Evolutionary conservation across 2,888 invertebrate species (phyloP).

Genomic region (Lordiphosa fenestrarum): DNA sequence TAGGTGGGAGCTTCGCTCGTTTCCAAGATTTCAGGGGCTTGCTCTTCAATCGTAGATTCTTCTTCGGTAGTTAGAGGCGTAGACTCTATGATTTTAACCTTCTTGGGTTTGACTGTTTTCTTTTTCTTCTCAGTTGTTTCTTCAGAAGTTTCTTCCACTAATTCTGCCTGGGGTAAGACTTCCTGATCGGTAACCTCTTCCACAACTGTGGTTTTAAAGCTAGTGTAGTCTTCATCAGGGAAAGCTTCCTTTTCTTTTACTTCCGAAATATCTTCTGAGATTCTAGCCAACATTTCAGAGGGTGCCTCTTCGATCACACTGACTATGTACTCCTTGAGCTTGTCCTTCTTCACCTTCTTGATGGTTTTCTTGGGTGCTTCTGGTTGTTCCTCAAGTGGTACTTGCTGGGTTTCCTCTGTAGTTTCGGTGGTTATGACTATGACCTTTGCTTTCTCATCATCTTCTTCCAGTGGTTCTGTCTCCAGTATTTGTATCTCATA

Average conservation of each 20-base stretch:
- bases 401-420: slow-evolving; percentile 56
- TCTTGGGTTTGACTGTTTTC: slow-evolving; percentile 49
- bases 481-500: slow-evolving; percentile 81
- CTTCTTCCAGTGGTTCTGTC: slow-evolving; percentile 73
- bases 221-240: slow-evolving; percentile 34
- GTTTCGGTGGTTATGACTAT: slow-evolving; percentile 77
- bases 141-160: slow-evolving; percentile 2
- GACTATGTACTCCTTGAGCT: slow-evolving; percentile 73
- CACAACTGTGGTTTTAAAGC: slow-evolving; percentile 70
- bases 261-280: slow-evolving; percentile 41
- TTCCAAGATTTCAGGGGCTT: slow-evolving; percentile 72
- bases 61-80: slow-evolving; percentile 17
- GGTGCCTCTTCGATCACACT: slow-evolving; percentile 72
- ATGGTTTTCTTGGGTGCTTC: slow-evolving; percentile 62
- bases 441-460: slow-evolving; percentile 78
- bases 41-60: slow-evolving; percentile 67
- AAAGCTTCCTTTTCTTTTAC: slow-evolving; percentile 24
- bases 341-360: slow-evolving; percentile 67
- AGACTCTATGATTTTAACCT: slow-evolving; percentile 39
- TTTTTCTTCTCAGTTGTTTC: slow-evolving; percentile 67
- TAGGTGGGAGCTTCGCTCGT: slow-evolving; percentile 72
- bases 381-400: slow-evolving; percentile 60
- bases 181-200: slow-evolving; percentile 78
- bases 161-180: slow-evolving; percentile 79
- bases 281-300: slow-evolving; percentile 42